Conservation (phyloP, 2,113 vertebrate genomes). For the Heterotilapia buettikoferi region DNA sequence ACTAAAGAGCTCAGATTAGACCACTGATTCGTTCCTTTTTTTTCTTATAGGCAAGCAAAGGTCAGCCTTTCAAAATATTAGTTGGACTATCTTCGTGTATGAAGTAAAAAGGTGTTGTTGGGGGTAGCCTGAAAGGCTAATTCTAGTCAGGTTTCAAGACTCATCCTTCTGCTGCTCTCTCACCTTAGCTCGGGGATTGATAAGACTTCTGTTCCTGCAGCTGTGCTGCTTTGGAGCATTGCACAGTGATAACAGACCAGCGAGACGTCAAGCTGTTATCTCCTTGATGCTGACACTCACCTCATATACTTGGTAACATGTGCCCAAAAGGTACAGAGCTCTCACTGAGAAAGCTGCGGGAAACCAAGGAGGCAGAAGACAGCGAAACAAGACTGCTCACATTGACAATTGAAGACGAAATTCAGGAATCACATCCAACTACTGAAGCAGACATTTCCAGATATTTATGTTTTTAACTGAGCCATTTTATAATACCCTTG, state of each 20-base stretch:
- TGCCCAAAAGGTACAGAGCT: constrained; percentile 39
- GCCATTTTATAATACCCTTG: background rate
- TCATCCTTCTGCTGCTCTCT: constrained; percentile 33
- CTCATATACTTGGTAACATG: constrained; percentile 50
- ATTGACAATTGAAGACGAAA: background rate
- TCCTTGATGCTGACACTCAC: constrained; percentile 63
- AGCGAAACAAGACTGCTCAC: background rate
- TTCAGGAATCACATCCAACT: background rate
- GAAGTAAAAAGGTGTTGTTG: background rate
- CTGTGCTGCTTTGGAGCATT: constrained; percentile 40
- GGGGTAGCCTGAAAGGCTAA: constrained; percentile 5
- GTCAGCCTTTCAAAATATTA: constrained; percentile 51
- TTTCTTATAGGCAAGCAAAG: constrained; percentile 45
- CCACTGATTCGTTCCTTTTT: background rate
- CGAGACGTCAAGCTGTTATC: constrained; percentile 59
- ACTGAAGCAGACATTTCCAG: background rate
- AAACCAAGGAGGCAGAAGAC: background rate
- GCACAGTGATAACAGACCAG: constrained; percentile 51
- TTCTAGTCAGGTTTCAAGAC: constrained; percentile 6
- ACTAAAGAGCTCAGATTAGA: constrained; percentile 56
- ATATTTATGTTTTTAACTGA: background rate
- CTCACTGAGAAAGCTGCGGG: constrained; percentile 20
- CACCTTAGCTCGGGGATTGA: constrained; percentile 44
- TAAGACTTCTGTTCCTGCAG: constrained; percentile 55
- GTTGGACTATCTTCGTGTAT: constrained; percentile 16